phyloP scores from a whole-genome alignment of 2,797 vertebrate genomes.

The Myoxocephalus aenaeus region DNA sequence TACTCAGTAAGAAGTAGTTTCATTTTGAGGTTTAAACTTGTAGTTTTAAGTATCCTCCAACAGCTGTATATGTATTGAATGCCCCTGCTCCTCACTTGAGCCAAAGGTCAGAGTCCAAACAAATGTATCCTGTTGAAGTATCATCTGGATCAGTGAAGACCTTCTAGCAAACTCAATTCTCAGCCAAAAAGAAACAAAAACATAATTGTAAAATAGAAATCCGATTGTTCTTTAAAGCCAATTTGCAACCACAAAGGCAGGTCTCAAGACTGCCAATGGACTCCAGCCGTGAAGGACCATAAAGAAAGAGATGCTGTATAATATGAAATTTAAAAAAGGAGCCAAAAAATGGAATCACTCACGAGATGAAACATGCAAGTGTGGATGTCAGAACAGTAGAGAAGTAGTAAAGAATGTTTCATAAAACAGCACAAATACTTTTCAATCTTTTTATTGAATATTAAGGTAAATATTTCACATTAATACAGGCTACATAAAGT shows the following conservation, averaged over 20 bases:
- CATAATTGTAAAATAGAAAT: neutral
- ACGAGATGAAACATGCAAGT: neutral
- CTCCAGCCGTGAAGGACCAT: neutral
- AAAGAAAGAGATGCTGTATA: neutral
- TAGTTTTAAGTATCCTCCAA: neutral
- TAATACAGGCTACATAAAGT: slow-evolving; percentile 99
- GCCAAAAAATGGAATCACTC: neutral
- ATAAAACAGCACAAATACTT: slow-evolving; percentile 69
- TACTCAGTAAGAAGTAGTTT: neutral
- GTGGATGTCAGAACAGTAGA: neutral
- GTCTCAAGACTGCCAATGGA: neutral
- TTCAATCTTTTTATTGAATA: slow-evolving; percentile 99
- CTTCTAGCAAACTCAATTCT: neutral
- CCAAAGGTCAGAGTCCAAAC: neutral
- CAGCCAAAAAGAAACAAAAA: neutral
- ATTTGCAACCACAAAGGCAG: neutral
- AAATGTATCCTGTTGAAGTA: neutral
- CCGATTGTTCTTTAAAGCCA: neutral
- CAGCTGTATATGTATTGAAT: neutral
- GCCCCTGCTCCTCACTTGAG: too few relatives aligned
- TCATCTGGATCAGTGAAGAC: neutral
- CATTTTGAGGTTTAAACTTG: neutral
- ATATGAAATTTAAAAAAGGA: neutral
- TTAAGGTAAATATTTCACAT: slow-evolving; percentile 99
- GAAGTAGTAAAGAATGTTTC: neutral